phyloP scores from a whole-genome alignment of 2,797 vertebrate genomes.

The Pipistrellus pipistrellus region DNA sequence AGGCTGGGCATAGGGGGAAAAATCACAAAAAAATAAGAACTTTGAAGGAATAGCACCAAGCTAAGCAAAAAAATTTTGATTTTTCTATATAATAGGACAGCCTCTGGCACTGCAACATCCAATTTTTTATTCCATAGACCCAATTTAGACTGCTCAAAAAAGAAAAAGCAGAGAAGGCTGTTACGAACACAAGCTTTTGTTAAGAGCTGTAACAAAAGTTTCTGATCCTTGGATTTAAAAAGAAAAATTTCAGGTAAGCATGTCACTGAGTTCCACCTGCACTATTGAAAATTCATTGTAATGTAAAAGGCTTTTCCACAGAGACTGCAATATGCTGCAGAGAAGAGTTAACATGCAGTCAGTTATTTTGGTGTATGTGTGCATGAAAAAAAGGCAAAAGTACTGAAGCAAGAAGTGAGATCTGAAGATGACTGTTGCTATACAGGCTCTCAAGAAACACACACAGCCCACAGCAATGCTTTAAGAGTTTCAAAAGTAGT shows the following conservation, averaged over 20 bases:
- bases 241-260: conserved; percentile 75
- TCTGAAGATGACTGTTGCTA: conserved; percentile 90
- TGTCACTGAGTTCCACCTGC: conserved; percentile 85
- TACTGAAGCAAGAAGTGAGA: conserved; percentile 92
- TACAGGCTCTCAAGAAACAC: conserved; percentile 89
- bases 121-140: conserved; percentile 71
- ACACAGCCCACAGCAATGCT: conserved; percentile 92
- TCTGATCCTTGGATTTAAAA: conserved; percentile 84
- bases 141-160: conserved; percentile 84
- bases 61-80: conserved; percentile 77
- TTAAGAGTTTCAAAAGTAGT: conserved; percentile 87
- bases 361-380: conserved; percentile 89
- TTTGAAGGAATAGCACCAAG: conserved; percentile 73
- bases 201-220: conserved; percentile 86
- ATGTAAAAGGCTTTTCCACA: conserved; percentile 92
- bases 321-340: conserved; percentile 91
- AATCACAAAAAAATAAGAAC: conserved; percentile 7
- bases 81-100: conserved; percentile 79
- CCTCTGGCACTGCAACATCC: conserved; percentile 81
- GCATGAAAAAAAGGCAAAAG: conserved; percentile 93
- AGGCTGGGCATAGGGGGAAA: not conserved
- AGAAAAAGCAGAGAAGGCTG: conserved; percentile 73
- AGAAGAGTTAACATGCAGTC: conserved; percentile 91
- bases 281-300: conserved; percentile 82
- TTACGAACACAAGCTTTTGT: conserved; percentile 82